Evolutionary conservation across 2,113 vertebrate genomes (phyloP).

Genomic region (Perca schrenkii): DNA sequence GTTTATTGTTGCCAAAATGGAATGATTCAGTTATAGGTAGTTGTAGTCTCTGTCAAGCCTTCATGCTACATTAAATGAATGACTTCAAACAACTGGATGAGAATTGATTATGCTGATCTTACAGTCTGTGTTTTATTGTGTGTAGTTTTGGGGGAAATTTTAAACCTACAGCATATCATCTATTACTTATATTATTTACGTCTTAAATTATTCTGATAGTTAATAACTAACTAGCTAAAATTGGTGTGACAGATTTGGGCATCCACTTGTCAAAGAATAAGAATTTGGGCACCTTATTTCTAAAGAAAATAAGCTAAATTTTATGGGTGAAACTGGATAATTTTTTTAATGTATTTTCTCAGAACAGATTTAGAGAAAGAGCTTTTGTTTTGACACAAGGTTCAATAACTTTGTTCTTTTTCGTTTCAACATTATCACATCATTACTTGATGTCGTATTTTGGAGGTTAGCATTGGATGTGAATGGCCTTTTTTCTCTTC

Average conservation of each 20-base stretch:
- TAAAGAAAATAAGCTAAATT: background rate
- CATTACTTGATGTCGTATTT: background rate
- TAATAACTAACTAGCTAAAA: background rate
- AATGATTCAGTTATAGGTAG: background rate
- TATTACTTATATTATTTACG: constrained; percentile 7
- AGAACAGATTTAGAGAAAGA: background rate
- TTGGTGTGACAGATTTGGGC: background rate
- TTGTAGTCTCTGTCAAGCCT: constrained; percentile 18
- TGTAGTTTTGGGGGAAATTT: background rate
- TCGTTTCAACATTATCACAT: no score
- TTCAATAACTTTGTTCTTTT: no score
- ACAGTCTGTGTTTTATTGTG: background rate
- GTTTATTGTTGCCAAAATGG: constrained; percentile 1
- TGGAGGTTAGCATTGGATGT: no score
- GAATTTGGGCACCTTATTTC: background rate
- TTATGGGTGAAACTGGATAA: background rate
- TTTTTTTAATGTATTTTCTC: background rate
- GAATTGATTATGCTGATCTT: background rate
- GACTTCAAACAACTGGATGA: constrained; percentile 11
- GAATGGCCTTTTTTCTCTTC: background rate
- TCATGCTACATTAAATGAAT: constrained; percentile 54
- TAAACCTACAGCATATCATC: background rate
- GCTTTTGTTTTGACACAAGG: background rate
- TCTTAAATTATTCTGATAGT: constrained; percentile 9
- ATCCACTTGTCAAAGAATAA: background rate